Evolutionary conservation across 2,888 invertebrate genomes (phyloP).

Genomic region (Mythimna pallens): DNA sequence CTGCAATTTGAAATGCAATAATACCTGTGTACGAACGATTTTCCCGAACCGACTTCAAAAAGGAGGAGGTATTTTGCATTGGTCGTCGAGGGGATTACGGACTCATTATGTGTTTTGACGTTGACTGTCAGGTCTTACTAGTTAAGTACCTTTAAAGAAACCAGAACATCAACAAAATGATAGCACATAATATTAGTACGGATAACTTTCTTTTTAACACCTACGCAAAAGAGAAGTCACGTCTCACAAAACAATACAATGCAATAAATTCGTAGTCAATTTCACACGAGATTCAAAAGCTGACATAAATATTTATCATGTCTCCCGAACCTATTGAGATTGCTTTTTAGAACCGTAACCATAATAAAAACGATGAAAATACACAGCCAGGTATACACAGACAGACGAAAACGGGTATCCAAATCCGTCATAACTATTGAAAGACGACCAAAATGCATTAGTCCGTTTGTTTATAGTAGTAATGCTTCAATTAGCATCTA

Average conservation of each 20-base stretch:
- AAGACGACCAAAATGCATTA: conserved; percentile 60
- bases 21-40: neutral
- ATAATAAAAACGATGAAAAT: conserved; percentile 8
- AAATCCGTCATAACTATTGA: conserved; percentile 53
- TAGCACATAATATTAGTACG: neutral
- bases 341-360: conserved; percentile 29
- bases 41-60: too few relatives aligned
- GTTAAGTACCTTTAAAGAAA: neutral
- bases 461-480: conserved; percentile 58
- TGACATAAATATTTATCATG: conserved; percentile 31
- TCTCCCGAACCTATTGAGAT: conserved; percentile 26
- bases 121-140: neutral
- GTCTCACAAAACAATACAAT: neutral
- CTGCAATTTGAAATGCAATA: neutral
- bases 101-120: neutral
- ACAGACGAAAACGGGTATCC: conserved; percentile 10
- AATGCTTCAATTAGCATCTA: conserved; percentile 64
- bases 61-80: neutral
- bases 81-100: neutral
- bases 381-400: neutral
- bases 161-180: neutral
- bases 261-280: conserved; percentile 11
- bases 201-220: neutral
- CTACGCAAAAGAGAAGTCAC: neutral
- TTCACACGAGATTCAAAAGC: conserved; percentile 16